A percentile compares a stretch with the other conserved stretches of the same genome.
These are phyloP conservation scores for Microctonus aethiopoides DNA, from an alignment of 2,888 invertebrate genomes.

Conservation along the genomic window DNA sequence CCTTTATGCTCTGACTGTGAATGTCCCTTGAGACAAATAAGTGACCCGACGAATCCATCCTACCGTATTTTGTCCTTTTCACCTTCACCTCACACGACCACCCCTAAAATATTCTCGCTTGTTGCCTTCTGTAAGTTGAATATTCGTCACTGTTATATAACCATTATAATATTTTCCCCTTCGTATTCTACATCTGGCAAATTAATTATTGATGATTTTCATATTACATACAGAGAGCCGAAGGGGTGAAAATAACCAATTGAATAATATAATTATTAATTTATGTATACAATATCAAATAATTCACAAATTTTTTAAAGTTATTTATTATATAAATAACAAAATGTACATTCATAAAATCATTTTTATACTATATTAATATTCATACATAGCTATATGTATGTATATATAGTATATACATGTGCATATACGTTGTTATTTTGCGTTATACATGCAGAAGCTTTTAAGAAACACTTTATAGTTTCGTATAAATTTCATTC, in stretches of 20 bases:
- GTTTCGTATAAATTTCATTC: slow-evolving; percentile 42
- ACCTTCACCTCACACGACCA: slow-evolving; percentile 16
- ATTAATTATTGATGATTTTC: neutral
- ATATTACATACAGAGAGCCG: neutral
- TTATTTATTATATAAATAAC: too few species aligned
- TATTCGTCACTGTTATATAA: neutral
- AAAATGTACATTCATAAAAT: too few species aligned
- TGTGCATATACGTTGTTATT: neutral
- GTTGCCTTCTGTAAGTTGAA: neutral
- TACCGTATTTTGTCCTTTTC: slow-evolving; percentile 9
- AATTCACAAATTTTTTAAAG: too few species aligned
- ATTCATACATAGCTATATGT: too few species aligned
- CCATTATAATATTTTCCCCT: neutral
- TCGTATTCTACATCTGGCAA: neutral
- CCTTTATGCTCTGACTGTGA: neutral
- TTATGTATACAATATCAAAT: too few species aligned
- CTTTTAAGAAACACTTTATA: slow-evolving; percentile 43
- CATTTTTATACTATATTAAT: too few species aligned
- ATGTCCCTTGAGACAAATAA: slow-evolving; percentile 20
- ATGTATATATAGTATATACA: neutral
- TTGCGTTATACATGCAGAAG: neutral
- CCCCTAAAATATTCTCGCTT: neutral
- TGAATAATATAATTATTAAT: neutral
- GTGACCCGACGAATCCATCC: slow-evolving; percentile 1
- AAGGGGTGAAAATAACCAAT: neutral